Conservation (phyloP, 2,113 vertebrate species). For the Mustelus asterias region DNA sequence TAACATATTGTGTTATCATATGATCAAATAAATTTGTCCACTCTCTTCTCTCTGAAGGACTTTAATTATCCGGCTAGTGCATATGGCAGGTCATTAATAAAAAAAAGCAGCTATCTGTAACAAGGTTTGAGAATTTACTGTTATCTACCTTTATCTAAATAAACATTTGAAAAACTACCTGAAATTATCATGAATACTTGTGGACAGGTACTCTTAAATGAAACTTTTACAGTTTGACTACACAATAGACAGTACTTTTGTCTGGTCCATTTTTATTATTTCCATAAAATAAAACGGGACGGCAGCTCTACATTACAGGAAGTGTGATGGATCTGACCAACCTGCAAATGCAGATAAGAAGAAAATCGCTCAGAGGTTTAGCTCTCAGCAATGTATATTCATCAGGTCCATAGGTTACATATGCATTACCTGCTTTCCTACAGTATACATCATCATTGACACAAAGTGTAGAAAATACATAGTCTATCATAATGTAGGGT, state of each 20-base stretch:
- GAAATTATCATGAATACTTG: conserved; percentile 79
- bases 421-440: conserved; percentile 65
- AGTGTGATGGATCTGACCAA: conserved; percentile 84
- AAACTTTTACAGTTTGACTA: conserved; percentile 49
- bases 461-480: conserved; percentile 24
- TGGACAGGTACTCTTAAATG: conserved; percentile 68
- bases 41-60: conserved; percentile 68
- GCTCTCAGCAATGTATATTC: conserved; percentile 72
- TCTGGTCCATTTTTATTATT: conserved; percentile 41
- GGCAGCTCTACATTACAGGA: conserved; percentile 59
- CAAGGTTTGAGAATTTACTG: conserved; percentile 67
- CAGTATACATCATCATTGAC: conserved; percentile 84
- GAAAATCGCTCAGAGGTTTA: conserved; percentile 61
- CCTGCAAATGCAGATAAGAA: conserved; percentile 94
- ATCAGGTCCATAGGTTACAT: conserved; percentile 68
- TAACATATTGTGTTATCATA: conserved; percentile 88
- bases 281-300: conserved; percentile 61
- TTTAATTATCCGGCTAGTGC: conserved; percentile 89
- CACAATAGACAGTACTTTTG: conserved; percentile 40
- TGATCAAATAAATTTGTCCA: conserved; percentile 94
- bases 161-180: conserved; percentile 84
- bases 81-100: conserved; percentile 99
- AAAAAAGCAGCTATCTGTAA: conserved; percentile 89
- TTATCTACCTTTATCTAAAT: conserved; percentile 86
- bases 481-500: conserved; percentile 37